These are phyloP conservation scores for Centropus unirufus DNA, from an alignment of 2,113 vertebrate species.

Conservation along the genomic window DNA sequence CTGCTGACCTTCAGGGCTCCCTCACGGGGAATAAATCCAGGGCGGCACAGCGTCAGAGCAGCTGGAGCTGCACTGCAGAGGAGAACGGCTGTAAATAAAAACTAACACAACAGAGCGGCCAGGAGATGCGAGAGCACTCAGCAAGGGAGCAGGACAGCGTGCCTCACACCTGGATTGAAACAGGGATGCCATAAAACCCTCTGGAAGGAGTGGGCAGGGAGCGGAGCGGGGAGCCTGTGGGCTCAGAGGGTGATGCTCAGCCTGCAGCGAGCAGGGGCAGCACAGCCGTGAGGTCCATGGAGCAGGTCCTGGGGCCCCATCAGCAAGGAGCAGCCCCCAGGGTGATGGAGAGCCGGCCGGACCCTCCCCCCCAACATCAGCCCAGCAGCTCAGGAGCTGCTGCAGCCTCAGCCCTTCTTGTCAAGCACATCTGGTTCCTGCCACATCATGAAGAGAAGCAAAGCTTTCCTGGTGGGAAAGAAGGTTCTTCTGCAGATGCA, in stretches of 20 bases:
- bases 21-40: rapidly evolving
- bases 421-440: too few species aligned
- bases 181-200: rapidly evolving
- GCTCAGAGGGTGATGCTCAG: rapidly evolving
- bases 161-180: rapidly evolving
- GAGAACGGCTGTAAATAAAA: not conserved
- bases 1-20: not conserved
- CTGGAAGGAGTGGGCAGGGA: not conserved
- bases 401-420: not conserved
- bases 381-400: not conserved
- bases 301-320: not conserved
- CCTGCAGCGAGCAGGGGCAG: not conserved
- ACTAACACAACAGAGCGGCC: not conserved
- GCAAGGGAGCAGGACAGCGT: rapidly evolving
- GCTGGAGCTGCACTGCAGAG: rapidly evolving
- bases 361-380: rapidly evolving
- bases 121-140: rapidly evolving
- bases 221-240: not conserved
- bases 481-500: too few species aligned
- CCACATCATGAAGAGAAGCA: too few species aligned
- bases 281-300: rapidly evolving
- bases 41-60: rapidly evolving
- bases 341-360: not conserved
- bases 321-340: not conserved
- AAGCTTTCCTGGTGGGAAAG: too few species aligned